Conservation (phyloP, 1,140 invertebrate genomes). For the Drosophila busckii region DNA sequence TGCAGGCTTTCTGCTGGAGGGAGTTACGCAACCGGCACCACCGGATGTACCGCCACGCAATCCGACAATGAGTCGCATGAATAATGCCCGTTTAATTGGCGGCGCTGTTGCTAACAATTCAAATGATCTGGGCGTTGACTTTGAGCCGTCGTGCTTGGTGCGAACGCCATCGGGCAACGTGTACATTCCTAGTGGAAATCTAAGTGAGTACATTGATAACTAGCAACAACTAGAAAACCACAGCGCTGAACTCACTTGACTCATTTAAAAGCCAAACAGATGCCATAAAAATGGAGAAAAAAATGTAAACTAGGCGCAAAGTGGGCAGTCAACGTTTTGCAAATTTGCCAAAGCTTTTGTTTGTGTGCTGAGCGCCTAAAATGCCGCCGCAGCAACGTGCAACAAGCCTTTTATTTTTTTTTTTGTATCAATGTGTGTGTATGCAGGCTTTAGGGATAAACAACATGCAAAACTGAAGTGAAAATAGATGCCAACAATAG, state of each 20-base stretch:
- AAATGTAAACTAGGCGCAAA: conserved; percentile 3
- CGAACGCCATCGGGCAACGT: conserved; percentile 94
- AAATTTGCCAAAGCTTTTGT: conserved; percentile 70
- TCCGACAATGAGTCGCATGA: conserved; percentile 91
- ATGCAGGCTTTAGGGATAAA: conserved; percentile 71
- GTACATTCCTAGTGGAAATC: conserved; percentile 92
- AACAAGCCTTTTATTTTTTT: conserved; percentile 76
- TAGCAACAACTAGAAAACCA: background rate
- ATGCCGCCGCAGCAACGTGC: too few relatives aligned
- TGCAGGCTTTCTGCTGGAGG: conserved; percentile 91
- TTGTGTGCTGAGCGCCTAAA: conserved; percentile 58
- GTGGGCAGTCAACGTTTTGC: conserved; percentile 45
- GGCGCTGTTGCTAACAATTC: conserved; percentile 81
- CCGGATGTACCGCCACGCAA: conserved; percentile 93
- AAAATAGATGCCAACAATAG: conserved; percentile 60
- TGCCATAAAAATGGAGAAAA: conserved; percentile 10
- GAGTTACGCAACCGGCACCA: conserved; percentile 85
- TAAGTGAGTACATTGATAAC: conserved; percentile 80
- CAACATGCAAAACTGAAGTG: conserved; percentile 68
- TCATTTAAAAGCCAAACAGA: conserved; percentile 46
- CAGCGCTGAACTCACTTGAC: conserved; percentile 52
- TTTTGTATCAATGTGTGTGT: conserved; percentile 15
- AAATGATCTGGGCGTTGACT: conserved; percentile 87
- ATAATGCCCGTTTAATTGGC: conserved; percentile 86
- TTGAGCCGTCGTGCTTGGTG: conserved; percentile 94